Percentiles rank a stretch among this genome's conserved stretches.
Evolutionary conservation across 2,797 vertebrate species (phyloP).

Genomic region (Scomberomorus guttatus): DNA sequence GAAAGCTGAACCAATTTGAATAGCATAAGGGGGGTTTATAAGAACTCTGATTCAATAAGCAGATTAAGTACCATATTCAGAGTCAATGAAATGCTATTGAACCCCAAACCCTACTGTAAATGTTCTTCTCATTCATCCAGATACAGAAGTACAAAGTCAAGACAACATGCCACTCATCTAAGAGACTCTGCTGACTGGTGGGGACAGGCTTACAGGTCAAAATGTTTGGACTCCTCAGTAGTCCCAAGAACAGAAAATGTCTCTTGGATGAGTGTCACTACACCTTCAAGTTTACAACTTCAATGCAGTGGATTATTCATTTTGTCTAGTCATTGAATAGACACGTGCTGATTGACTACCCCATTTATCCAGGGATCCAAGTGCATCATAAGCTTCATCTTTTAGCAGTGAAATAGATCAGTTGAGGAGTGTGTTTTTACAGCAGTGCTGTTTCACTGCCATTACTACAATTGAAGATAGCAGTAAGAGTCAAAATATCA

Average conservation of each 20-base stretch:
- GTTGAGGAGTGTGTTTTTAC: no score
- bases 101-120: no score
- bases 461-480: not conserved
- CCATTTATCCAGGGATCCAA: not conserved
- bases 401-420: no score
- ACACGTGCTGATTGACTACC: not conserved
- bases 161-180: not conserved
- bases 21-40: no score
- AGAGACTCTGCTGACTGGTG: no score
- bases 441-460: not conserved
- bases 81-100: no score
- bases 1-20: no score
- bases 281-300: not conserved
- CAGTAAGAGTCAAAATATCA: not conserved
- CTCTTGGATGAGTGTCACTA: not conserved
- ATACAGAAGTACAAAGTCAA: not conserved
- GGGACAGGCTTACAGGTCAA: no score
- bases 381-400: not conserved
- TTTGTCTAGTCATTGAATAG: not conserved
- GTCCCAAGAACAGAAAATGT: not conserved
- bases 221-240: no score
- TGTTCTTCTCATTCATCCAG: not conserved
- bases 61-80: no score
- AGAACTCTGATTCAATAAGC: no score
- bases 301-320: not conserved